Conservation (phyloP, 2,888 invertebrate genomes). For the Crioceris asparagi region DNA sequence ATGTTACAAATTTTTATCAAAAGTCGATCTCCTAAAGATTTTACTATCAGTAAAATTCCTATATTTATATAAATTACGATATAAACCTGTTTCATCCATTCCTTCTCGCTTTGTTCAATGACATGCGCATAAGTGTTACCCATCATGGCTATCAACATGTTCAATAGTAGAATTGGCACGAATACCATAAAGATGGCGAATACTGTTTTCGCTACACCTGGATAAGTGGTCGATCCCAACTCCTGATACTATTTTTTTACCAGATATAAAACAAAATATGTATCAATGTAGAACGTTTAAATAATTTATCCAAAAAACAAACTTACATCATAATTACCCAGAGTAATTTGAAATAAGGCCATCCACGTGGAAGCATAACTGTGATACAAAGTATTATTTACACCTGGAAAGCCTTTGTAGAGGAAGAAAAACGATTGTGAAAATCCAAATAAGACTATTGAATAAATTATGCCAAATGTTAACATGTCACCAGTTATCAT, state of each 20-base stretch:
- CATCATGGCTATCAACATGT: conserved; percentile 99
- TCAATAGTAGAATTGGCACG: conserved; percentile 89
- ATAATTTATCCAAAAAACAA: too few relatives aligned
- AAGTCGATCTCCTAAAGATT: too few relatives aligned
- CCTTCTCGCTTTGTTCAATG: conserved; percentile 96
- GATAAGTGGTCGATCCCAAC: conserved; percentile 80
- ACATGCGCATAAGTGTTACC: conserved; percentile 98
- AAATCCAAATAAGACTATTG: conserved; percentile 89
- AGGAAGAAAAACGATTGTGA: conserved; percentile 93
- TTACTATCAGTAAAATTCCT: too few relatives aligned
- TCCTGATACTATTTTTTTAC: conserved; percentile 68
- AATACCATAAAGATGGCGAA: conserved; percentile 97
- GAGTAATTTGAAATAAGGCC: conserved; percentile 93
- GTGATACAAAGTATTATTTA: conserved; percentile 68
- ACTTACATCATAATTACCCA: conserved; percentile 94
- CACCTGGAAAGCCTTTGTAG: conserved; percentile 80
- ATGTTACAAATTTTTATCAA: too few relatives aligned
- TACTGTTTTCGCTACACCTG: conserved; percentile 87
- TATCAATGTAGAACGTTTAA: too few relatives aligned
- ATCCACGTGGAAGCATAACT: conserved; percentile 91
- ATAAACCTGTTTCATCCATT: conserved; percentile 90
- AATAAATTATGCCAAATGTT: conserved; percentile 95
- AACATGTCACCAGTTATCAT: conserved; percentile 99
- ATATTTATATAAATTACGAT: too few relatives aligned
- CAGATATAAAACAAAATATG: too few relatives aligned